These are phyloP conservation scores for Drosophila cognata DNA, from an alignment of 2,888 invertebrate species.

Conservation along the genomic window DNA sequence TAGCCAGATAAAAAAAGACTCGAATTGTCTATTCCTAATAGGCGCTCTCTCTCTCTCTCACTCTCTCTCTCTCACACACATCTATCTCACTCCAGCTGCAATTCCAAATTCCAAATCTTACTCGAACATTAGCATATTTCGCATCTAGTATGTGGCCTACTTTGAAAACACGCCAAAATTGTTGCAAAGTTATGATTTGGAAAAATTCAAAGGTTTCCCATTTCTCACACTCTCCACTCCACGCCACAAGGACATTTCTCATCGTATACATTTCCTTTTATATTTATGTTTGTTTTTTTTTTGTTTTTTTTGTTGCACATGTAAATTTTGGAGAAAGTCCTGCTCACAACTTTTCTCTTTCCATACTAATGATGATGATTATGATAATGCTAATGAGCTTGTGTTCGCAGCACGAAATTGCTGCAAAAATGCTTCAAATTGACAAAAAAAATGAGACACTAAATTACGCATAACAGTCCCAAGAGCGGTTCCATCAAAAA, in stretches of 20 bases:
- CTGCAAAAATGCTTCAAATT: constrained; percentile 58
- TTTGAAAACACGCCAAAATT: constrained; percentile 10
- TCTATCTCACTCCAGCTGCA: neutral
- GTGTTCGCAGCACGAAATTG: constrained; percentile 42
- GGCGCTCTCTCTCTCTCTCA: neutral
- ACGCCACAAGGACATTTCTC: constrained; percentile 29
- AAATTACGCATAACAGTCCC: constrained; percentile 38
- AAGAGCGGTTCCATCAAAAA: constrained; percentile 24
- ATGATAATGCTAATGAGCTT: constrained; percentile 59
- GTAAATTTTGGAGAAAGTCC: constrained; percentile 50
- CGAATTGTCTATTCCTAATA: neutral
- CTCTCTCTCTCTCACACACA: neutral
- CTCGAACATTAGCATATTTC: constrained; percentile 38
- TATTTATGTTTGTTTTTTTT: constrained; percentile 9
- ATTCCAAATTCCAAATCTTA: constrained; percentile 35
- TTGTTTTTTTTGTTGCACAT: constrained; percentile 25
- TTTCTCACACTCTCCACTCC: neutral
- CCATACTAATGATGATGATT: constrained; percentile 52
- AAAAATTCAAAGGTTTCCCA: constrained; percentile 6
- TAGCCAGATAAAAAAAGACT: neutral
- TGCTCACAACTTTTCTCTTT: constrained; percentile 16
- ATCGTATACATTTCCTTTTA: neutral
- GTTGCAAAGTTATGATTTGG: constrained; percentile 39
- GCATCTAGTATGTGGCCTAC: neutral
- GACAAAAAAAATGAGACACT: constrained; percentile 23